Evolutionary conservation across 2,888 invertebrate species (phyloP).

Genomic region (Pachymerium ferrugineum): DNA sequence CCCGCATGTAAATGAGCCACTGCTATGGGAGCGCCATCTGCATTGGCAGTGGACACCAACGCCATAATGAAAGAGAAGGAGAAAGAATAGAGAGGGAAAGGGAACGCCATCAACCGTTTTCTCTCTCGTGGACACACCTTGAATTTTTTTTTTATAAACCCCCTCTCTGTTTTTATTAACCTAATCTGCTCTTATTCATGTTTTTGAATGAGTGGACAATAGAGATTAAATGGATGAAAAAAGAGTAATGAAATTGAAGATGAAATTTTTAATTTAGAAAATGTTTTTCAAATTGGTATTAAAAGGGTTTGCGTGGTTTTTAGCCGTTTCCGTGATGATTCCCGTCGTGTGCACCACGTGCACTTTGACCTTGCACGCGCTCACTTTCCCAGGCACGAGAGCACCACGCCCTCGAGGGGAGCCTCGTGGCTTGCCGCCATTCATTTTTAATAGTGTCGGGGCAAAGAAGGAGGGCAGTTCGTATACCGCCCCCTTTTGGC

Average conservation of each 20-base stretch:
- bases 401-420: conserved; percentile 27
- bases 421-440: conserved; percentile 27
- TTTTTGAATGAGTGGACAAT: no score
- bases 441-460: conserved; percentile 27
- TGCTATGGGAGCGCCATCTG: conserved; percentile 19
- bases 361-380: conserved; percentile 27
- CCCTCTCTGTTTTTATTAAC: no score
- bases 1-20: conserved; percentile 25
- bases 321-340: conserved; percentile 15
- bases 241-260: neutral
- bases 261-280: neutral
- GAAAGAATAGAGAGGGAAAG: neutral
- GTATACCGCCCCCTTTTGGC: conserved; percentile 16
- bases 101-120: neutral
- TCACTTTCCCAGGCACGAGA: conserved; percentile 23
- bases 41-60: conserved; percentile 19
- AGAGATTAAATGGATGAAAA: no score
- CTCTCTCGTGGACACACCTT: conserved; percentile 17
- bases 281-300: neutral
- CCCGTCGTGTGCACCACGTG: conserved; percentile 18
- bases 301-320: conserved; percentile 14
- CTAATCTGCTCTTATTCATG: no score
- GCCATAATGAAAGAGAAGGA: neutral
- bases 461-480: conserved; percentile 27
- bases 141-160: neutral